phyloP scores from a whole-genome alignment of 2,888 invertebrate species.

The Reticulitermes lucifugus region DNA sequence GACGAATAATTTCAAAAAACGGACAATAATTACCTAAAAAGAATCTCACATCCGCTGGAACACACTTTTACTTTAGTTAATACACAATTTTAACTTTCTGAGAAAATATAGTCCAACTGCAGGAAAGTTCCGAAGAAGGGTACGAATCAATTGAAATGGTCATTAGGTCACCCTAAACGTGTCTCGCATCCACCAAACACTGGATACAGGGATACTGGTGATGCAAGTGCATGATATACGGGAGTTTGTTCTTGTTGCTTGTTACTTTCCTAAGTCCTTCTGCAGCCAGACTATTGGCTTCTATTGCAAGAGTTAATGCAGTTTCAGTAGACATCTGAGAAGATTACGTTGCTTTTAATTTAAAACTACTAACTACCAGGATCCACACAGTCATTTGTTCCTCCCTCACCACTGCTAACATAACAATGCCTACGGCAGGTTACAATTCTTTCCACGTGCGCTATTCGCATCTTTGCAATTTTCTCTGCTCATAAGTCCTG shows the following conservation, averaged over 20 bases:
- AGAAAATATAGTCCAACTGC: not conserved
- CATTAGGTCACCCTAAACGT: not conserved
- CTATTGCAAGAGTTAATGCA: not conserved
- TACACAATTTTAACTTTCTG: not conserved
- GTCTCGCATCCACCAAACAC: not conserved
- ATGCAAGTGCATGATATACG: not conserved
- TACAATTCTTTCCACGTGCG: too few relatives aligned
- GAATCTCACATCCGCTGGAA: not conserved
- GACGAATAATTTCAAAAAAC: not conserved
- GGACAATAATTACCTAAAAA: not conserved
- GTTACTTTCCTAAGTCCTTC: not conserved
- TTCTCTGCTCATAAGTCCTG: too few relatives aligned
- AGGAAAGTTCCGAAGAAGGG: not conserved
- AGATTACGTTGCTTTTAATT: too few relatives aligned
- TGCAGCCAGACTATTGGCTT: not conserved
- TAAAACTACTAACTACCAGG: too few relatives aligned
- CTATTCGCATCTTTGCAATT: too few relatives aligned
- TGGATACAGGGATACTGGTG: not conserved
- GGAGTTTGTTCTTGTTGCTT: not conserved
- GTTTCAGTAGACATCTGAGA: too few relatives aligned
- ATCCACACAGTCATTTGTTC: too few relatives aligned
- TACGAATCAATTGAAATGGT: not conserved
- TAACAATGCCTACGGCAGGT: too few relatives aligned
- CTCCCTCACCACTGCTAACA: too few relatives aligned
- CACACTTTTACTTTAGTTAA: not conserved